Conservation (phyloP, 2,888 invertebrate species). For the Meghimatium bilineatum region DNA sequence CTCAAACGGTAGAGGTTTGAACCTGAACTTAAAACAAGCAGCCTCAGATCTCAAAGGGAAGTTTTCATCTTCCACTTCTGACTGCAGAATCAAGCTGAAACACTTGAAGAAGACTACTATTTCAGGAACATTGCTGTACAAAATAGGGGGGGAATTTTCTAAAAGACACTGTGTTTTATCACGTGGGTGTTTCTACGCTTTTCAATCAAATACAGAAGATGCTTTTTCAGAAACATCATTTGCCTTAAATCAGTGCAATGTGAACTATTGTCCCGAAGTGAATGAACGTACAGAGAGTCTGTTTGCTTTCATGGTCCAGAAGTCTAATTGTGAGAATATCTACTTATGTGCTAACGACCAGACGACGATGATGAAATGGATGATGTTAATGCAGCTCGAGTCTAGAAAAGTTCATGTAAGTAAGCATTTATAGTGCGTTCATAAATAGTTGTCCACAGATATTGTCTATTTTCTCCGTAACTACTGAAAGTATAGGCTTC, state of each 20-base stretch:
- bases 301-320: slow-evolving; percentile 66
- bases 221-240: slow-evolving; percentile 62
- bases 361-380: slow-evolving; percentile 62
- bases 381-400: slow-evolving; percentile 65
- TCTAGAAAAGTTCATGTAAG: slow-evolving; percentile 58
- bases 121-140: slow-evolving; percentile 47
- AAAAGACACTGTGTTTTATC: slow-evolving; percentile 66
- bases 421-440: not conserved
- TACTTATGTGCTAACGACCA: slow-evolving; percentile 61
- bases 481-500: too few species aligned
- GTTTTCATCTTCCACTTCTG: slow-evolving; percentile 52
- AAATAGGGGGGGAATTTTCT: slow-evolving; percentile 59
- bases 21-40: slow-evolving; percentile 57
- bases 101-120: slow-evolving; percentile 37
- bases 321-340: slow-evolving; percentile 61
- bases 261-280: slow-evolving; percentile 58
- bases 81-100: slow-evolving; percentile 28
- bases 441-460: too few species aligned
- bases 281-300: slow-evolving; percentile 59
- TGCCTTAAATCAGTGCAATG: slow-evolving; percentile 59
- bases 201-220: slow-evolving; percentile 59
- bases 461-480: too few species aligned
- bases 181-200: slow-evolving; percentile 66
- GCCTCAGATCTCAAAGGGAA: slow-evolving; percentile 67
- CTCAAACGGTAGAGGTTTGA: slow-evolving; percentile 50